Evolutionary conservation across 2,113 vertebrate species (phyloP).

Genomic region (Manacus vitellinus): DNA sequence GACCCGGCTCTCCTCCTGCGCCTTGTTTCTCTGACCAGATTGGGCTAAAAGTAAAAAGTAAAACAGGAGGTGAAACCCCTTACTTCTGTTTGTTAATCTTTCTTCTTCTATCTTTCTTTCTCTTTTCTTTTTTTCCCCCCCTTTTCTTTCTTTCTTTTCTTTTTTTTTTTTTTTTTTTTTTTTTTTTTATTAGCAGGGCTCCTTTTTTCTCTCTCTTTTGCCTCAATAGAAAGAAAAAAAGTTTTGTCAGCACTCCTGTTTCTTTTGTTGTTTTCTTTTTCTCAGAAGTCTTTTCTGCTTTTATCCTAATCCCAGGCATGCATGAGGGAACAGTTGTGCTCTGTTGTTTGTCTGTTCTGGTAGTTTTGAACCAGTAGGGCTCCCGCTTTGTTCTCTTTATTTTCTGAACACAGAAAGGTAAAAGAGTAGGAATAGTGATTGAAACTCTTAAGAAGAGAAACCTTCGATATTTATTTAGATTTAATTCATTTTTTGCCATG

Average conservation of each 20-base stretch:
- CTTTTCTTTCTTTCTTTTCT: constrained; percentile 63
- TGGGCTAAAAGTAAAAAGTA: constrained; percentile 68
- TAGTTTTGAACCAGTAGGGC: constrained; percentile 95
- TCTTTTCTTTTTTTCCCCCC: constrained; percentile 4
- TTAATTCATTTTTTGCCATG: constrained; percentile 69
- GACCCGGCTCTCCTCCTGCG: background rate
- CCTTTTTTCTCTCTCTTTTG: constrained; percentile 82
- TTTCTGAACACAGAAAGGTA: constrained; percentile 95
- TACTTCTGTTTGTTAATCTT: constrained; percentile 89
- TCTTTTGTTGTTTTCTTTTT: constrained; percentile 95
- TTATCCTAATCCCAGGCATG: constrained; percentile 98
- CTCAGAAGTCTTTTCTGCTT: constrained; percentile 94
- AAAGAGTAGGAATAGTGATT: constrained; percentile 88
- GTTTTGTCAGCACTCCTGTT: constrained; percentile 95
- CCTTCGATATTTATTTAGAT: constrained; percentile 87
- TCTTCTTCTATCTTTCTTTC: constrained; percentile 83
- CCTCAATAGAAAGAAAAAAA: constrained; percentile 89
- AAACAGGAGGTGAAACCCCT: constrained; percentile 79
- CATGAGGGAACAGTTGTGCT: constrained; percentile 98
- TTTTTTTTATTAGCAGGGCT: constrained; percentile 63
- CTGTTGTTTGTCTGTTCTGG: constrained; percentile 98
- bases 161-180: constrained; percentile 53
- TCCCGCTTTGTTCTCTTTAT: constrained; percentile 95
- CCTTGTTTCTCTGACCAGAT: constrained; percentile 51
- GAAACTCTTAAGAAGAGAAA: constrained; percentile 89